Evolutionary conservation across 1,140 invertebrate species (phyloP).

Genomic region (Steinernema feltiae): DNA sequence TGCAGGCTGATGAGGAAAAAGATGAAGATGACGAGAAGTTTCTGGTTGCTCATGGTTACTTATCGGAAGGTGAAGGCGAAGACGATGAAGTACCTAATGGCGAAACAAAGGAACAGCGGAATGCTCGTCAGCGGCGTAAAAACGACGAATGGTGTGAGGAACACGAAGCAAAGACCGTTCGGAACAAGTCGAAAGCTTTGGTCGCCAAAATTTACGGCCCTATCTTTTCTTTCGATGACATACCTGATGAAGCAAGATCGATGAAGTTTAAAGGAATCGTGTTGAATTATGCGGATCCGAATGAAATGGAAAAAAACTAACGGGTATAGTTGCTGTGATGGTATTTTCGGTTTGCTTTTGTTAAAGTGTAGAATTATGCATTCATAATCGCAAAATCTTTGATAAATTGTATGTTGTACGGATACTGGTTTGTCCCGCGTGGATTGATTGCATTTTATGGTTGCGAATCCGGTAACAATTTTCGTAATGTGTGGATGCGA

Average conservation of each 20-base stretch:
- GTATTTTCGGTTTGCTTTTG: no score
- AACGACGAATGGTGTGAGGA: slow-evolving; percentile 1
- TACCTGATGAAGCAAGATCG: neutral
- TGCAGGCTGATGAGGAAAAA: neutral
- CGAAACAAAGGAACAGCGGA: neutral
- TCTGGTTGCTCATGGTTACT: neutral
- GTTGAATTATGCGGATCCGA: neutral
- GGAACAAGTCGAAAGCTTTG: neutral
- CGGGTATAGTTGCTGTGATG: no score
- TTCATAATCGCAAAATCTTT: no score
- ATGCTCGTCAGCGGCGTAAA: neutral
- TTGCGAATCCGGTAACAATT: no score
- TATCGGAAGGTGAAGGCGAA: neutral
- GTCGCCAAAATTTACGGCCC: neutral
- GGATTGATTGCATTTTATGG: no score
- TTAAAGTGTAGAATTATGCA: no score
- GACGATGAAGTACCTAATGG: neutral
- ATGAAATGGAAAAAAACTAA: neutral
- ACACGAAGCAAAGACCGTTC: neutral
- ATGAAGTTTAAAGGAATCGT: neutral
- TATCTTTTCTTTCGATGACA: neutral
- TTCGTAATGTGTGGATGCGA: no score
- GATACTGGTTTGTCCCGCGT: no score
- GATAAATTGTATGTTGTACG: no score
- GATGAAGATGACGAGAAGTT: slow-evolving; percentile 9